Evolutionary conservation across 2,888 invertebrate genomes (phyloP), one percentile per base, ranked within the genome.

Genomic region (Ophonus ardosiacus): DNA sequence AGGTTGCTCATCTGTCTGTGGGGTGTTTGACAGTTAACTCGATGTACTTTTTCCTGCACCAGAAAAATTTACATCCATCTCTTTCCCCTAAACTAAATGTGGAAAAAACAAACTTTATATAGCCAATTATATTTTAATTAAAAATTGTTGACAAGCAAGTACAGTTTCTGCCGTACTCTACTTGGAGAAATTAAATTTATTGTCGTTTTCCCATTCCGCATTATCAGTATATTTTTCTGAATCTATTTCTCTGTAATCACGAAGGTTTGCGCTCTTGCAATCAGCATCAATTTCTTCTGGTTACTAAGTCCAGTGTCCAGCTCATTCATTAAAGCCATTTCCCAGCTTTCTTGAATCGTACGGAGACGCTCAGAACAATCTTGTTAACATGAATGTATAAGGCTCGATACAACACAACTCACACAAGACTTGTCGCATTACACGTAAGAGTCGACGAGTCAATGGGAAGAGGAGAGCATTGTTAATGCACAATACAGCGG

Each of bases 361-460:
- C 31, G 38, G 7, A 68, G 68, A 68, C 68, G 68, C 40, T 13
- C 40, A 43, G 71, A 74, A 74, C 71, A 43, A 74, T 74, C 71
- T 74, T 74, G 71, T 74, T 74, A 74, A 74, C 71, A 74, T 74
- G 43, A 74, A 74, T 74, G 71, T 74, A 74, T 74, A 74, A 68
- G 71, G 71, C 43, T 74, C 40, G 18, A 18, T 63, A 17, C 71
- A 7, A 18, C 71, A 74, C 71, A 74, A 74, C 40, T 74, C 71
- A 74, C 40, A 18, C 71, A 13, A 40, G 71, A 68, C 38, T 68
- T 74, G 71, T 74, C 68, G 40, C 68, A 43, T 18, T 40, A 38
- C 43, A 13, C 8, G 40, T 40, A 74, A 17, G 43, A 51, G 40
- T 74, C 71, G 71, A 74, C 40, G 43, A 74, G 40, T 74, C 71